Base-by-base conservation (phyloP, 2,113 vertebrate genomes). In the Chloroceryle aenea region DNA sequence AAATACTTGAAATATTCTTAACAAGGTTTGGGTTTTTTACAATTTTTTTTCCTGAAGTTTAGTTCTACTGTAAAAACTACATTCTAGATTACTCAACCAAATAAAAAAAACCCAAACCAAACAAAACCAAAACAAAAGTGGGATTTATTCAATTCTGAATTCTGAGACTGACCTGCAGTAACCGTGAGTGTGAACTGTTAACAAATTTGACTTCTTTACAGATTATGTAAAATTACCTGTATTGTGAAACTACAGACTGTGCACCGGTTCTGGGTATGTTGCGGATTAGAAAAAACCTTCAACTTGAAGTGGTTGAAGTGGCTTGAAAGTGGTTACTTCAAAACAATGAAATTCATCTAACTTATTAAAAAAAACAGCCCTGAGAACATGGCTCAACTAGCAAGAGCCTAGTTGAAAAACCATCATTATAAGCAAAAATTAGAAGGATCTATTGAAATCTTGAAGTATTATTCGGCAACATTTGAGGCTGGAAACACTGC, bases 381-480 rank as follows among this genome's bases (percentile, higher is more conserved):
- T 98, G 98, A 98, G 98, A 98, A 98, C 97, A 97, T 89, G 97
- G 97, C 95, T 97, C 96, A 98, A 97, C 97, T 97, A 98, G 97
- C 96, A 97, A 97, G 92, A 98, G 97, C 95, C 94, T 93, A 97
- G 97, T 97, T 97, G 97, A 97, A 97, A 97, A 97, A 85, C 92
- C 90, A 97, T 92, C 90, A 87, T 96, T 96, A 62, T 47, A 97
- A 97, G 89, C 97, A 98, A 98, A 95, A 95, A 97, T 92, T 95
- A 95, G 85, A 97, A 98, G 97, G 95, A 91, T 95, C 97, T 91
- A 77, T 76, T 91, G 89, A 97, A 97, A 84, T 96, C 94, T 91
- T 79, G 40, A 97, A 97, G 92, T 73, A 97, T 94, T 93, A 95
- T 50, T 96, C 91, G 95, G 89, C 90, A 97, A 95, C 74, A 74